Conservation (phyloP, 1,140 invertebrate genomes). For the Papilio xuthus region DNA sequence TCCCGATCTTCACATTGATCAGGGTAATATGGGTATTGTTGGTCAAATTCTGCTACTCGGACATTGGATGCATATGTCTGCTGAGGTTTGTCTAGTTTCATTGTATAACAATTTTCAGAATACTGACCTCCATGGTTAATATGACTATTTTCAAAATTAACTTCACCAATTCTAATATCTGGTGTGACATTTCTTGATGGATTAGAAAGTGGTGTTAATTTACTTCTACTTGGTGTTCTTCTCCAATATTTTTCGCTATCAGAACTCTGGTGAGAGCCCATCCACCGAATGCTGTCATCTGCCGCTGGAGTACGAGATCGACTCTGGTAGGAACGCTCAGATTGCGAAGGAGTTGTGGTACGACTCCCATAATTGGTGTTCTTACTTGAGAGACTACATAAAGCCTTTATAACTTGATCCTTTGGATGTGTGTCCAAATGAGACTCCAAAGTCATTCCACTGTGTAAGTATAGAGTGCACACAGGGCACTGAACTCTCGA, state of each 20-base stretch:
- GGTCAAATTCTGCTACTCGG: constrained; percentile 61
- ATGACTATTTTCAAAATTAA: constrained; percentile 65
- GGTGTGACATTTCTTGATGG: constrained; percentile 66
- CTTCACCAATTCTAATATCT: constrained; percentile 64
- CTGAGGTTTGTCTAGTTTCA: constrained; percentile 68
- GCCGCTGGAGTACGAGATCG: constrained; percentile 73
- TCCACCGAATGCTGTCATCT: constrained; percentile 64
- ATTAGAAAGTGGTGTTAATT: constrained; percentile 56
- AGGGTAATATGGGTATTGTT: constrained; percentile 61
- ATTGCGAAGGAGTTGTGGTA: constrained; percentile 69
- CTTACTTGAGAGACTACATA: constrained; percentile 77
- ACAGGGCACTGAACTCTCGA: constrained; percentile 87
- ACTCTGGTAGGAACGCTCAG: constrained; percentile 75
- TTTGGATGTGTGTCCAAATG: constrained; percentile 93
- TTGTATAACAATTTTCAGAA: constrained; percentile 55
- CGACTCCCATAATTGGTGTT: constrained; percentile 63
- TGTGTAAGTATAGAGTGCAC: constrained; percentile 90
- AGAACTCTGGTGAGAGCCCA: constrained; percentile 52
- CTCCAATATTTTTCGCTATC: constrained; percentile 74
- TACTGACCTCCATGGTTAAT: constrained; percentile 50
- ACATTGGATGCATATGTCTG: constrained; percentile 55
- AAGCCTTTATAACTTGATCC: constrained; percentile 92
- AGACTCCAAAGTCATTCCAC: constrained; percentile 89
- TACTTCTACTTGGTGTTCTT: constrained; percentile 62
- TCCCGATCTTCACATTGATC: constrained; percentile 71